Percentiles rank a stretch among this genome's conserved stretches.
Conservation (phyloP, 2,888 invertebrate genomes). For the Melipona beecheii region DNA sequence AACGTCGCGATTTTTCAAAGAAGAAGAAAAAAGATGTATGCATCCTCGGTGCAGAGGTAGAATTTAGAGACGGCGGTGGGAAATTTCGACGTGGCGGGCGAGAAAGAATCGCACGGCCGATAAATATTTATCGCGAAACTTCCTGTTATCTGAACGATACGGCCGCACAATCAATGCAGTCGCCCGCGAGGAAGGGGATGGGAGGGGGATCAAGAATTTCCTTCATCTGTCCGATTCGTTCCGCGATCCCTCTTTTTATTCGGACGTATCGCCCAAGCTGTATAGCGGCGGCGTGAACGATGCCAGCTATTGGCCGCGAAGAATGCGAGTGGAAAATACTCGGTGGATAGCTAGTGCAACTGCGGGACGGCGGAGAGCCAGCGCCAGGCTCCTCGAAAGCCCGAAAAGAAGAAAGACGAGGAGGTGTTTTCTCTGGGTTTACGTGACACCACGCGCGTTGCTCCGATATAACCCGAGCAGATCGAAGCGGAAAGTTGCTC, state of each 20-base stretch:
- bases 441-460: conserved; percentile 76
- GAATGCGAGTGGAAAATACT: conserved; percentile 73
- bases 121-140: conserved; percentile 1
- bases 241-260: conserved; percentile 18
- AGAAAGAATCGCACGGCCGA: neutral
- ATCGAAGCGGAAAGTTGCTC: conserved; percentile 77
- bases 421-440: conserved; percentile 79
- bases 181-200: neutral
- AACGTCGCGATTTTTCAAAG: neutral
- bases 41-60: too few species aligned
- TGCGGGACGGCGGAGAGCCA: conserved; percentile 15
- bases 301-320: conserved; percentile 54
- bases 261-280: conserved; percentile 5
- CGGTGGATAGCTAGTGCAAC: conserved; percentile 35
- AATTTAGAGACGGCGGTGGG: too few species aligned
- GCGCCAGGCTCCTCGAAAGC: conserved; percentile 27
- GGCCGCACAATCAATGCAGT: conserved; percentile 7
- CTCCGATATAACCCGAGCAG: conserved; percentile 72
- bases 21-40: too few species aligned
- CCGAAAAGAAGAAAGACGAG: conserved; percentile 68
- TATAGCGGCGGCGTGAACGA: conserved; percentile 41
- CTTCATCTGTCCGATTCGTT: conserved; percentile 25
- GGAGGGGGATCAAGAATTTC: conserved; percentile 35
- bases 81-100: neutral
- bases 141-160: neutral